A percentile compares a stretch with the other conserved stretches of the same genome.
phyloP scores from a whole-genome alignment of 2,888 invertebrate genomes.

The Drosophila vallismaia region DNA sequence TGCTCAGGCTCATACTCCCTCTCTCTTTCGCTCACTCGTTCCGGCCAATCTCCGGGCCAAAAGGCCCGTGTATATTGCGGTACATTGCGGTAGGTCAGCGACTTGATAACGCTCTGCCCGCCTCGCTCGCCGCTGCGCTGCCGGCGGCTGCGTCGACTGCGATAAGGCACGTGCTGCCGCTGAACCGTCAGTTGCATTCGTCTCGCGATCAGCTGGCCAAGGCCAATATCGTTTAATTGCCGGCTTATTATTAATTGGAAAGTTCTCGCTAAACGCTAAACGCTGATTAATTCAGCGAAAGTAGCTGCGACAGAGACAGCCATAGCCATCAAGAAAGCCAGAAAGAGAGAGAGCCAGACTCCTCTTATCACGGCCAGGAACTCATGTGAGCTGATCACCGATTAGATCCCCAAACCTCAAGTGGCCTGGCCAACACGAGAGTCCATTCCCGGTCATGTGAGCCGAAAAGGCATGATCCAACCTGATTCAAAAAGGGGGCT shows the following conservation, averaged over 20 bases:
- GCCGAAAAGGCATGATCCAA: slow-evolving; percentile 5
- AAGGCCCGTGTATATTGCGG: neutral
- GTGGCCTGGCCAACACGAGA: slow-evolving; percentile 10
- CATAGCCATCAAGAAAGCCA: neutral
- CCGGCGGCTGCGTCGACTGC: slow-evolving; percentile 9
- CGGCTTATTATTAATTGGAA: neutral
- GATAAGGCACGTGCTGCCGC: slow-evolving; percentile 51
- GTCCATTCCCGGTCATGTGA: slow-evolving; percentile 17
- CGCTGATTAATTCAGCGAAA: neutral
- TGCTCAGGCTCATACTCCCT: neutral
- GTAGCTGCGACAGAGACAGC: neutral
- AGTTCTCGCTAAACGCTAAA: neutral
- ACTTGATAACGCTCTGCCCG: slow-evolving; percentile 56
- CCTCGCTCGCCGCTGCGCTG: slow-evolving; percentile 4
- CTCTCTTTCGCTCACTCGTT: neutral
- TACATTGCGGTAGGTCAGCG: slow-evolving; percentile 69
- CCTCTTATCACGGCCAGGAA: slow-evolving; percentile 1
- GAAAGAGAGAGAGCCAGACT: neutral
- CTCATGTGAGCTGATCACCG: slow-evolving; percentile 15
- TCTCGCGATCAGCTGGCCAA: slow-evolving; percentile 14
- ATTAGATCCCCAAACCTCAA: slow-evolving; percentile 8
- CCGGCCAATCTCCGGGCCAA: neutral
- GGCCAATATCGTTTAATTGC: neutral
- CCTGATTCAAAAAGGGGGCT: neutral
- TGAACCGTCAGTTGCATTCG: neutral